Base-by-base conservation (phyloP, 2,888 invertebrate genomes). In the Exephanes ischioxanthus region DNA sequence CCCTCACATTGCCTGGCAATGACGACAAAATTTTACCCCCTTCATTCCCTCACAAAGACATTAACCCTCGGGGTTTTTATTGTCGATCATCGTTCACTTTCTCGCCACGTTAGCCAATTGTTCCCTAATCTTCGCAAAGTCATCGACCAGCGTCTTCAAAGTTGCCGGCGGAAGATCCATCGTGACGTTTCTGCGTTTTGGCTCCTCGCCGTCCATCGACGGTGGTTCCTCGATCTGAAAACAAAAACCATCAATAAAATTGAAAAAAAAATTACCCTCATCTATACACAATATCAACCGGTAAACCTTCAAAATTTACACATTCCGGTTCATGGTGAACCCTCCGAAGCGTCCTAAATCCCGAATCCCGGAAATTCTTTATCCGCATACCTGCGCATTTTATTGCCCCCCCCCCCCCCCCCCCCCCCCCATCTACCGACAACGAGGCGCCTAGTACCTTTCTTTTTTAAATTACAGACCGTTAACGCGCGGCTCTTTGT, bases 141-240 rank as follows among this genome's bases (percentile, higher is more conserved):
- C 89, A 26, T 86, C 84, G 9, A 89, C 77, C 9, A 89, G 80
- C n/a, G 89, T 88, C 48, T 87, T 88, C 66, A 89, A 72, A 66
- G 88, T 88, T n/a, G 82, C 86, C 55, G 87, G 83, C 16, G 88
- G 88, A 55, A 88, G 85, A 77, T 88, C 88, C 86, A 88, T 86
- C 7, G 80, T 80, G 30, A 87, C 86, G 37, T 84, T 85, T 75
- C 77, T 83, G 26, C 79, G 84, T 55, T n/a, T 87, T 3, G 84
- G 77, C 48, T 85, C 81, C 33, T 77, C 51, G 7, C 75, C 83
- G 55, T 85, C 88, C n/a, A 80, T 53, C 11, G 41, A 48, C n/a
- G 80, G 72, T 0, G 87, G 85, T 61, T 89, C 88, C 58, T 89
- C 88, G 67, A 89, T 82, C 89, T 89, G 75, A 22, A 89, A 85